Base-by-base conservation (phyloP, 2,888 invertebrate species). In the Eupithecia exiguata region DNA sequence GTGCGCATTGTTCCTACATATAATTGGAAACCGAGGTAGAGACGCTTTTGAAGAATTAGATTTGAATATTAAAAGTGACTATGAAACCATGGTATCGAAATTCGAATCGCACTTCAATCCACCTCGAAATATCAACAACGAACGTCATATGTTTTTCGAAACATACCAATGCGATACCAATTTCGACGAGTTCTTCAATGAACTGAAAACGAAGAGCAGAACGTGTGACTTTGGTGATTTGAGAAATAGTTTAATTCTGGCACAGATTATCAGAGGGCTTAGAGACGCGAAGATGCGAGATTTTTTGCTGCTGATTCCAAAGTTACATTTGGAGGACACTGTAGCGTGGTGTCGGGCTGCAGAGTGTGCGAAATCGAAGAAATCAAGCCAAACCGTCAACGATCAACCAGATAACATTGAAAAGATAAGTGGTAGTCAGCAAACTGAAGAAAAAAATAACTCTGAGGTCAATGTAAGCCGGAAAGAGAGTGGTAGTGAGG, bases 221-320 rank as follows among this genome's bases (percentile, higher is more conserved):
- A 25, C 30, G 16, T 81, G 80, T 49, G 71, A 77, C 30, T 80
- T 81, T 40, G 80, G 75, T 16, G 65, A 35, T 12, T 36, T 81
- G 36, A 53, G 74, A 25, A 74, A 72, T 12, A 80, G 78, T 63
- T 40, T 81, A 18, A 76, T 79, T 61, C 43, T 79, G 36, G 79
- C 78, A n/a, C 79, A 81, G 68, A 62, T 75, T 5, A 80, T 80
- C 40, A 63, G 81, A 62, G 81, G 78, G 4, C 53, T 81, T 30
- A 77, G 75, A 63, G 74, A 80, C 74, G 43, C 40, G 2, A 63
- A 77, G 4, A 40, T 71, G 63, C 53, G 65, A 30, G 40, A 71
- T 21, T 49, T 21, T 25, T 30, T 77, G 65, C 63, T 75, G 16
- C 43, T 16, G 18, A 71, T 68, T 65, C 30, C 68, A 36, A 65